Evolutionary conservation across 2,888 invertebrate genomes (phyloP).

Genomic region (Patella ulyssiponensis): DNA sequence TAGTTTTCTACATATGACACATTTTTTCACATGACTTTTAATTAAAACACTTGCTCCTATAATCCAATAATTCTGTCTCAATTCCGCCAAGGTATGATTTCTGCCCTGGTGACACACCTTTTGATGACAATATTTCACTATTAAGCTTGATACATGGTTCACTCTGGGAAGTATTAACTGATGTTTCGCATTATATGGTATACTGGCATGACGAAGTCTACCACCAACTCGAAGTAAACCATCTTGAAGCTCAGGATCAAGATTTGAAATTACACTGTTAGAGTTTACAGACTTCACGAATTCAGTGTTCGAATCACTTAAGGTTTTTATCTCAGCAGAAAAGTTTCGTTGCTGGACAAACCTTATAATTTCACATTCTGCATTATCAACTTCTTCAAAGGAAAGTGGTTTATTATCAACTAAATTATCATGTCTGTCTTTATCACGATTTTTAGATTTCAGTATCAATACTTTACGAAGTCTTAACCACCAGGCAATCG

Average conservation of each 20-base stretch:
- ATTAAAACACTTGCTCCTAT: not conserved
- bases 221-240: constrained; percentile 25
- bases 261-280: not conserved
- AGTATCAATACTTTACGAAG: not conserved
- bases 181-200: constrained; percentile 20
- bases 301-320: not conserved
- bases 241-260: constrained; percentile 11
- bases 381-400: not conserved
- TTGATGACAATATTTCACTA: no score
- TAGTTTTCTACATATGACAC: not conserved
- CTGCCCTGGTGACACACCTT: constrained; percentile 18
- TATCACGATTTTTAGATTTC: not conserved
- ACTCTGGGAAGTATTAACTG: not conserved
- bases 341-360: not conserved
- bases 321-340: not conserved
- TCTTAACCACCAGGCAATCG: not conserved
- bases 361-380: not conserved
- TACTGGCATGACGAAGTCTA: constrained; percentile 7
- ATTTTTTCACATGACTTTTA: not conserved
- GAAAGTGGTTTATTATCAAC: not conserved
- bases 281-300: not conserved
- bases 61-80: constrained; percentile 27
- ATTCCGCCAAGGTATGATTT: constrained; percentile 12
- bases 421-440: not conserved
- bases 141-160: not conserved